Conservation (phyloP, 1,140 invertebrate genomes). For the Goniozus legneri region DNA sequence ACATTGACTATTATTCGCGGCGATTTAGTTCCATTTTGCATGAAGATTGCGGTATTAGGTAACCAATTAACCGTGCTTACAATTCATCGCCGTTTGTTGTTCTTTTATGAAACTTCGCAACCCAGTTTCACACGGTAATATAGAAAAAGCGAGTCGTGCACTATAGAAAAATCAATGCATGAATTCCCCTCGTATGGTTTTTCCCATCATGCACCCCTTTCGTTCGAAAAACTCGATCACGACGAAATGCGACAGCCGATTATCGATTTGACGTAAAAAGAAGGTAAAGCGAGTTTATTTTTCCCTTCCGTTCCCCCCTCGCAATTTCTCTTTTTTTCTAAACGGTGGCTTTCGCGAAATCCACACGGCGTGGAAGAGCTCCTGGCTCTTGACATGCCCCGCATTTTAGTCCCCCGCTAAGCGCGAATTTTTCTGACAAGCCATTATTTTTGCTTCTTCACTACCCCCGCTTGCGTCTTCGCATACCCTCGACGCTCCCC, state of each 20-base stretch:
- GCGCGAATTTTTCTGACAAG: constrained; percentile 13
- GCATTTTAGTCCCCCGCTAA: constrained; percentile 14
- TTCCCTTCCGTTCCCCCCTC: too few relatives aligned
- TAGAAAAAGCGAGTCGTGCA: too few relatives aligned
- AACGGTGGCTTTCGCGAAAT: constrained; percentile 3
- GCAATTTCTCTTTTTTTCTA: too few relatives aligned
- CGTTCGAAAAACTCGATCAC: constrained; percentile 2
- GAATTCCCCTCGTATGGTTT: too few relatives aligned
- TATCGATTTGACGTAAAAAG: not conserved
- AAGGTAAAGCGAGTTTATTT: constrained; percentile 1
- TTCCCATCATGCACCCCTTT: constrained; percentile 13
- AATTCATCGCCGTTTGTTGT: too few relatives aligned
- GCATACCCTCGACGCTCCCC: not conserved
- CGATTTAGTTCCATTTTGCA: too few relatives aligned
- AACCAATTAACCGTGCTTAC: too few relatives aligned
- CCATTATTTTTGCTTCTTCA: constrained; percentile 16
- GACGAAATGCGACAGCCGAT: not conserved
- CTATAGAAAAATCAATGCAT: too few relatives aligned
- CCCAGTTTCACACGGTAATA: too few relatives aligned
- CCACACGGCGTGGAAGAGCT: constrained; percentile 3
- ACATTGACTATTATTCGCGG: too few relatives aligned
- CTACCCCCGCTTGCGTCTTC: not conserved
- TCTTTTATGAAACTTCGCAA: too few relatives aligned
- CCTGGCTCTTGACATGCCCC: not conserved
- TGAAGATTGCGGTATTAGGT: too few relatives aligned